Evolutionary conservation across 2,888 invertebrate genomes (phyloP).

Genomic region (Rhorus exstirpatorius): DNA sequence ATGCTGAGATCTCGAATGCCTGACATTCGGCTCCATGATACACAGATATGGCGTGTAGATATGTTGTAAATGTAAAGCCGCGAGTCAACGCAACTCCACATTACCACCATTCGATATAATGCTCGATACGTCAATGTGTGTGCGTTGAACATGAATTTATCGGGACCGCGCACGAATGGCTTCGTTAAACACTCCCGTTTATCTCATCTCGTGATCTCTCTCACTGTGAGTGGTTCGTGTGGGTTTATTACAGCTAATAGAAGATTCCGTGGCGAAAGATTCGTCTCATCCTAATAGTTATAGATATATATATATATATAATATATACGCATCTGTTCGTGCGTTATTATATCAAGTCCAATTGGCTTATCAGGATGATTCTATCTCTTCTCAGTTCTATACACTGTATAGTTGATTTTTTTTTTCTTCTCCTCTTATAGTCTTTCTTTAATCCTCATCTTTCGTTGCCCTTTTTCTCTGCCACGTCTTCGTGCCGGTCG

Average conservation of each 20-base stretch:
- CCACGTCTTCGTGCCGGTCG: constrained; percentile 49
- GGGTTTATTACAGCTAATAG: constrained; percentile 49
- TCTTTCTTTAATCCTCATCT: constrained; percentile 38
- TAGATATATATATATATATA: no score
- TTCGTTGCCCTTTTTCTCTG: constrained; percentile 62
- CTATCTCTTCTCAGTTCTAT: constrained; percentile 38
- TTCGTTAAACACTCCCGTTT: constrained; percentile 54
- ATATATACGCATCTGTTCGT: constrained; percentile 13
- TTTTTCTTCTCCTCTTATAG: constrained; percentile 4
- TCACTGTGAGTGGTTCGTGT: constrained; percentile 31
- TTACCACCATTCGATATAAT: constrained; percentile 47
- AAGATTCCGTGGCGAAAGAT: constrained; percentile 38
- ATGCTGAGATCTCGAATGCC: constrained; percentile 22
- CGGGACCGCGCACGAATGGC: constrained; percentile 55
- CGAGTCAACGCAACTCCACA: constrained; percentile 6
- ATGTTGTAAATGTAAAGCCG: constrained; percentile 37
- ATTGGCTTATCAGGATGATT: constrained; percentile 55
- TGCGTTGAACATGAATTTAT: constrained; percentile 38
- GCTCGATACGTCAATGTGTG: neutral
- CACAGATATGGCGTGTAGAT: constrained; percentile 27
- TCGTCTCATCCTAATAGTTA: constrained; percentile 36
- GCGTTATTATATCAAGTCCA: constrained; percentile 56
- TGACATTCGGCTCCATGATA: constrained; percentile 12
- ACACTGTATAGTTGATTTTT: constrained; percentile 36
- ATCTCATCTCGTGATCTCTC: constrained; percentile 42